phyloP scores from a whole-genome alignment of 2,888 invertebrate genomes.

The Cheilosia grossa region DNA sequence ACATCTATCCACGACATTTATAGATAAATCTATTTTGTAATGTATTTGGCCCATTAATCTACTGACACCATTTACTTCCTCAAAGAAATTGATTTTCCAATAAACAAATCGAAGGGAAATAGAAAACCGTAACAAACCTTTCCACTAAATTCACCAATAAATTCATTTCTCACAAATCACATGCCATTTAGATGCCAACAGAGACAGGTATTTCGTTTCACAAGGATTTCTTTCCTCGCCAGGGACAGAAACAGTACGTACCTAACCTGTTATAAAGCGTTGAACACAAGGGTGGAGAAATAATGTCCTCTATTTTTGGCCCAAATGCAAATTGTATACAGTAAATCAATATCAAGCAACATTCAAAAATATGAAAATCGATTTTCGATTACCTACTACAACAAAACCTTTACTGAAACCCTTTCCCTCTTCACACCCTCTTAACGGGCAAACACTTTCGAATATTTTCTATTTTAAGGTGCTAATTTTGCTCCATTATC shows the following conservation, averaged over 20 bases:
- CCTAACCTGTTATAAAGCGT: not conserved
- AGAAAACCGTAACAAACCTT: constrained; percentile 17
- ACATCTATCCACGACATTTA: too few species aligned
- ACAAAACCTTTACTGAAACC: constrained; percentile 7
- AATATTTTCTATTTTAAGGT: constrained; percentile 59
- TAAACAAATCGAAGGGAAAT: constrained; percentile 3
- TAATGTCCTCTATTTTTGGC: not conserved
- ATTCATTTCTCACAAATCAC: constrained; percentile 30
- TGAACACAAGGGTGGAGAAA: not conserved
- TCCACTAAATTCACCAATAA: constrained; percentile 26
- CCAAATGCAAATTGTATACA: not conserved
- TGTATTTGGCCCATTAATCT: constrained; percentile 1
- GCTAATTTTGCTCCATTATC: constrained; percentile 63
- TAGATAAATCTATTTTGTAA: not conserved
- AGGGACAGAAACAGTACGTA: too few species aligned
- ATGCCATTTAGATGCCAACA: constrained; percentile 17
- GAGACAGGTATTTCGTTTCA: constrained; percentile 4
- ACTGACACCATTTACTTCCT: not conserved
- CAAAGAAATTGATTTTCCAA: not conserved
- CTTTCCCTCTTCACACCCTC: constrained; percentile 3
- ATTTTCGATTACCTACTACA: constrained; percentile 20
- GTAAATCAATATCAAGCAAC: constrained; percentile 45
- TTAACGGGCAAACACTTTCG: constrained; percentile 9
- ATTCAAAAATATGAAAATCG: constrained; percentile 43
- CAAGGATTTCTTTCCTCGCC: not conserved